Evolutionary conservation across 2,113 vertebrate genomes (phyloP), one percentile per base, ranked within the genome.

Genomic region (Geococcyx californianus): DNA sequence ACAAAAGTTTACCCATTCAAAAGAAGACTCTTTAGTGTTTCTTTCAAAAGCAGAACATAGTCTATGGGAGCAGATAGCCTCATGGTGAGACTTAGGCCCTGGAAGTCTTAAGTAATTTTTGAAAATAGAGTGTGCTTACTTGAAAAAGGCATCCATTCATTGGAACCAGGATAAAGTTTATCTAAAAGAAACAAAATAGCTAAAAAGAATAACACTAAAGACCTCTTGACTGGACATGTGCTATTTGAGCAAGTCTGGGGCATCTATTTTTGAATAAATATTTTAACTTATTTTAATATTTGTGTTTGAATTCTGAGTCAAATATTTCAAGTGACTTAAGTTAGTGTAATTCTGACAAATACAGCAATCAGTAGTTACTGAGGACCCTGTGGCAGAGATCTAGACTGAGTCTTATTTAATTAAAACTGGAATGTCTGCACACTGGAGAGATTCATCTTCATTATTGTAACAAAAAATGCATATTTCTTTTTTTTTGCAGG

Each of bases 401-500:
- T 74, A 76, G 76, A 85, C 55, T 54, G 36, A 55, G 7, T 34
- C 36, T 77, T 80, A 55, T 95, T 95, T 95, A 56, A 70, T 67
- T 26, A 87, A 81, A 80, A 82, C 19, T 51, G 93, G 77, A 83
- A 54, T 67, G 69, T 79, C 95, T 91, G 26, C 36, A 36, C 66
- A 11, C 77, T 69, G 59, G 26, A 88, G 26, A 88, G 21, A 76
- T 52, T 51, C 66, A 47, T 56, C 64, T 84, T 83, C 38, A 13
- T 81, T 95, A 62, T 55, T 60, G 18, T 77, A 72, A 58, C 4
- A 18, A 59, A 56, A 56, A 87, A 94, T 40, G 26, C 87, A 1
- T 84, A 33, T 62, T 98, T 91, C 79, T 96, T 93, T 17, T 49
- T 95, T 95, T 49, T 89, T 75, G 49, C 97, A 98, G 98, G 85